These are phyloP conservation scores for Acipenser oxyrinchus DNA, from an alignment of 2,797 vertebrate species.

Conservation along the genomic window DNA sequence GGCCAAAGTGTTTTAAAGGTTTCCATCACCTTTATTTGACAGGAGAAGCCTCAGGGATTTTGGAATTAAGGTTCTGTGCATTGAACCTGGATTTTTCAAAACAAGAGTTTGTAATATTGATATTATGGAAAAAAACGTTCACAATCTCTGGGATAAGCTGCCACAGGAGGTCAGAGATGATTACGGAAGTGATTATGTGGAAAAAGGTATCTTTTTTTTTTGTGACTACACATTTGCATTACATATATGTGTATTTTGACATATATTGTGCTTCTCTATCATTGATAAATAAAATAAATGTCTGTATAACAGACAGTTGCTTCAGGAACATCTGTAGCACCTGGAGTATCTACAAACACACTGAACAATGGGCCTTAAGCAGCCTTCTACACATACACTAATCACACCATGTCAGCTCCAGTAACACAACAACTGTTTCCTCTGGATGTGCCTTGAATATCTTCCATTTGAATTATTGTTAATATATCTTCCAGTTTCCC, in stretches of 20 bases:
- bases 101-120: conserved; percentile 42
- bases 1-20: not conserved
- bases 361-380: too few relatives aligned
- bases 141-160: conserved; percentile 45
- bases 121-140: conserved; percentile 24
- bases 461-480: too few relatives aligned
- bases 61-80: conserved; percentile 58
- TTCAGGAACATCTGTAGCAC: too few relatives aligned
- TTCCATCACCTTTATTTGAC: conserved; percentile 18
- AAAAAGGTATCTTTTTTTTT: conserved; percentile 32
- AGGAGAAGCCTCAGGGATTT: conserved; percentile 48
- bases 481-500: too few relatives aligned
- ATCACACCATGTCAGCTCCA: too few relatives aligned
- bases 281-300: too few relatives aligned
- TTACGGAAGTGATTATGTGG: conserved; percentile 45
- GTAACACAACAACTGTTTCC: too few relatives aligned
- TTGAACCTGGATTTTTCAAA: conserved; percentile 66
- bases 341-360: too few relatives aligned
- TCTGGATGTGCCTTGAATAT: too few relatives aligned
- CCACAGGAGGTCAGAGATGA: conserved; percentile 51
- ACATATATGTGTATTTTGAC: not conserved
- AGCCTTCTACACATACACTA: too few relatives aligned
- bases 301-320: too few relatives aligned
- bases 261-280: too few relatives aligned
- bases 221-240: not conserved